phyloP scores from a whole-genome alignment of 2,797 vertebrate genomes.

The Sebastes kiyomatsui region DNA sequence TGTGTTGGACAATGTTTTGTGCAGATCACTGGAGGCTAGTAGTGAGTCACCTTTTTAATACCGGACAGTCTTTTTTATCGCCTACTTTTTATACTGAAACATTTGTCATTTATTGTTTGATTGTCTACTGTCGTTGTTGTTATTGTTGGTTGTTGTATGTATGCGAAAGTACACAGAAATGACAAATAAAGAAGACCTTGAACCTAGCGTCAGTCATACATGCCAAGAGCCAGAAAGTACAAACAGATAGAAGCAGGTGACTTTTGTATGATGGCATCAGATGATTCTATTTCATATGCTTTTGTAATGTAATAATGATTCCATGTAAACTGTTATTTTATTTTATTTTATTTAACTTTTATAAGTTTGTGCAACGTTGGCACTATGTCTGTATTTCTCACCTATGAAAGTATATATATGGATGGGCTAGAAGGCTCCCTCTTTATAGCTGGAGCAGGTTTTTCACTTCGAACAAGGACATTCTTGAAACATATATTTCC shows the following conservation, averaged over 20 bases:
- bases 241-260: background rate
- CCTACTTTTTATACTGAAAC: too few relatives aligned
- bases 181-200: too few relatives aligned
- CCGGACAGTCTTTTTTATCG: too few relatives aligned
- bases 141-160: too few relatives aligned
- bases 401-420: background rate
- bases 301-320: background rate
- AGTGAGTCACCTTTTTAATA: background rate
- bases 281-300: background rate
- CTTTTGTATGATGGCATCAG: too few relatives aligned
- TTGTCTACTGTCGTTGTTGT: too few relatives aligned
- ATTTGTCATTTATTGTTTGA: too few relatives aligned
- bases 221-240: background rate
- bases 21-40: background rate
- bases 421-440: background rate
- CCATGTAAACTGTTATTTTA: background rate
- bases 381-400: background rate
- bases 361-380: too few relatives aligned
- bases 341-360: background rate
- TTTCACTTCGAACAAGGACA: fast-evolving
- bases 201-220: background rate
- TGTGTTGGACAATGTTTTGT: background rate
- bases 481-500: too few relatives aligned
- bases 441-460: background rate
- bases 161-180: too few relatives aligned